Evolutionary conservation across 2,888 invertebrate genomes (phyloP).

Genomic region (Syrista parreyssii): DNA sequence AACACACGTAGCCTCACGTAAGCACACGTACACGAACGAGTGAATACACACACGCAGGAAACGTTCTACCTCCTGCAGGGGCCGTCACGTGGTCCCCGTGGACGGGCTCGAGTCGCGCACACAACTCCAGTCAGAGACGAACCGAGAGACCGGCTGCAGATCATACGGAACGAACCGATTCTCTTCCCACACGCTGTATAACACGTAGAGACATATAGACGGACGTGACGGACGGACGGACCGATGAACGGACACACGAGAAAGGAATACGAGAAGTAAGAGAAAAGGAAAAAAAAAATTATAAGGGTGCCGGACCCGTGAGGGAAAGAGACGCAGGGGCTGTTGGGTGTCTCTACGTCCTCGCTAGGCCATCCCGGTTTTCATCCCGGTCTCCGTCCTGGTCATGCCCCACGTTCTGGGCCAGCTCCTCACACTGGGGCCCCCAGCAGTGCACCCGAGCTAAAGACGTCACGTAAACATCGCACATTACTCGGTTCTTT

Average conservation of each 20-base stretch:
- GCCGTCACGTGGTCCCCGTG: slow-evolving; percentile 61
- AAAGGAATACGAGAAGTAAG: not conserved
- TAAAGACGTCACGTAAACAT: not conserved
- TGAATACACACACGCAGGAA: slow-evolving; percentile 42
- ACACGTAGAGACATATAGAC: slow-evolving; percentile 1
- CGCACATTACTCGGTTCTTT: not conserved
- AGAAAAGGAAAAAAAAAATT: not conserved
- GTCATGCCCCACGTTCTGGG: not conserved
- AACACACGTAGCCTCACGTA: not conserved
- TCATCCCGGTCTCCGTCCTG: not conserved
- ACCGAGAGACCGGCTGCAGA: slow-evolving; percentile 57
- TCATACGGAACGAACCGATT: slow-evolving; percentile 22
- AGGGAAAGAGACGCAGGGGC: not conserved
- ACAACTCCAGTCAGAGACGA: slow-evolving; percentile 61
- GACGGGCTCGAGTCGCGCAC: slow-evolving; percentile 52
- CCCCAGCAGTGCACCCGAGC: not conserved
- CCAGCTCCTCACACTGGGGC: not conserved
- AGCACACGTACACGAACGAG: not conserved
- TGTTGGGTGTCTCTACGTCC: not conserved
- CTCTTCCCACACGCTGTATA: slow-evolving; percentile 9
- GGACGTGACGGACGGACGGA: slow-evolving; percentile 14
- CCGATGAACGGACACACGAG: not conserved
- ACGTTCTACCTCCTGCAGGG: slow-evolving; percentile 64
- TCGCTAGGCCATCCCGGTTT: not conserved
- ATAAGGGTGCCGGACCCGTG: not conserved